Conservation (phyloP, 1,140 invertebrate species). For the Condylostylus longicornis region DNA sequence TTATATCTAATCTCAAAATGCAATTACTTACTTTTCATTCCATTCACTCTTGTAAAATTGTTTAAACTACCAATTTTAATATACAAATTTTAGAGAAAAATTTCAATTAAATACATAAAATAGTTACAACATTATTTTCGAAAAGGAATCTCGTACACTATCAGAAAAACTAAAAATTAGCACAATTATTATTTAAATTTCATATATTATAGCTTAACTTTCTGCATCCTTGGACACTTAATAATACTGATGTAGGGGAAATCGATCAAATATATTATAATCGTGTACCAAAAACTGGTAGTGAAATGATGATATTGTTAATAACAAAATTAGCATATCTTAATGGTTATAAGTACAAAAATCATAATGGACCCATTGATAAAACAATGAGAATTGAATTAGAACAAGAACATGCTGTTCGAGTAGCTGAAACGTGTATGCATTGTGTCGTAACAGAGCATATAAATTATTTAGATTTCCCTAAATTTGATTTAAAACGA, state of each 20-base stretch:
- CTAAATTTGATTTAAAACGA: conserved; percentile 58
- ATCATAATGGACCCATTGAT: conserved; percentile 22
- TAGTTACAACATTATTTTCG: too few species aligned
- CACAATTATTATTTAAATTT: too few species aligned
- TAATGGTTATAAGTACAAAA: conserved; percentile 42
- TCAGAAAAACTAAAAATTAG: too few species aligned
- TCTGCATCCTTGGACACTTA: conserved; percentile 41
- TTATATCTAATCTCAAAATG: too few species aligned
- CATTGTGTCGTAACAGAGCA: conserved; percentile 38
- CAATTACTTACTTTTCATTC: too few species aligned
- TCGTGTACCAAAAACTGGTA: conserved; percentile 71
- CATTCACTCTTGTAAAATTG: too few species aligned
- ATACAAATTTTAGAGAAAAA: too few species aligned
- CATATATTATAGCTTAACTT: too few species aligned
- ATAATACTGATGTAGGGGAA: conserved; percentile 60
- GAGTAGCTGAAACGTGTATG: conserved; percentile 19
- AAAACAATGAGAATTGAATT: conserved; percentile 14
- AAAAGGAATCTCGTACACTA: too few species aligned
- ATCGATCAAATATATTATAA: conserved; percentile 73
- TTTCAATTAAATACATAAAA: too few species aligned
- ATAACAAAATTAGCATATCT: conserved; percentile 53
- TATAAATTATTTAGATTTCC: conserved; percentile 70
- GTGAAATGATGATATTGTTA: conserved; percentile 75
- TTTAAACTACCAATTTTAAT: too few species aligned
- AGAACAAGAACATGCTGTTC: conserved; percentile 16